A percentile compares a stretch with the other conserved stretches of the same genome.
phyloP scores from a whole-genome alignment of 2,888 invertebrate genomes.

The Cartodere bifasciata region DNA sequence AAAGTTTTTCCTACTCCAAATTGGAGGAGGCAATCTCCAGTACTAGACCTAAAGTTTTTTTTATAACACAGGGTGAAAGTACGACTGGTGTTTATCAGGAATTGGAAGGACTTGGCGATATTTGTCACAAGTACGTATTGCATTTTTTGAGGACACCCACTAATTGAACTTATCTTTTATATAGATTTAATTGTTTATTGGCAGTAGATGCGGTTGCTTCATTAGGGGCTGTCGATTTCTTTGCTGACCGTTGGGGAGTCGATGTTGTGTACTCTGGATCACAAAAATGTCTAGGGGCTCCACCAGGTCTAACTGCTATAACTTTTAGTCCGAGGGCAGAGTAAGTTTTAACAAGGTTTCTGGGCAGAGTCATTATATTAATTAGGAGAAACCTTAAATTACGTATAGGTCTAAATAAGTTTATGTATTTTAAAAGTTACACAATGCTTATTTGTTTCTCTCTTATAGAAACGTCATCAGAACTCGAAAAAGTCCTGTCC shows the following conservation, averaged over 20 bases:
- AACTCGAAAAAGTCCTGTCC: slow-evolving; percentile 40
- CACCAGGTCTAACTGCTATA: slow-evolving; percentile 66
- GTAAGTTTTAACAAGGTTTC: slow-evolving; percentile 33
- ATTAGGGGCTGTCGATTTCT: slow-evolving; percentile 58
- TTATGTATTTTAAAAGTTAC: too few species aligned
- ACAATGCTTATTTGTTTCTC: too few species aligned
- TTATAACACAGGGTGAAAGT: slow-evolving; percentile 79
- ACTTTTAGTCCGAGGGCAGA: slow-evolving; percentile 58
- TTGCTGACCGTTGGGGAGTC: slow-evolving; percentile 56
- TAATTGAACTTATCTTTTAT: too few species aligned
- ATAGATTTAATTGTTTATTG: slow-evolving; percentile 50
- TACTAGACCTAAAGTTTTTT: slow-evolving; percentile 58
- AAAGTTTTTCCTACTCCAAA: slow-evolving; percentile 49
- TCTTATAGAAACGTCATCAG: slow-evolving; percentile 44
- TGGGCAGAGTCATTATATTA: slow-evolving; percentile 2
- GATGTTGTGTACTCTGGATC: slow-evolving; percentile 69
- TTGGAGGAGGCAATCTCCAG: slow-evolving; percentile 52
- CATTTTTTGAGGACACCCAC: too few species aligned
- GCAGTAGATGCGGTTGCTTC: slow-evolving; percentile 69
- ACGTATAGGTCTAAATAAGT: too few species aligned
- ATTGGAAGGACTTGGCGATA: slow-evolving; percentile 59
- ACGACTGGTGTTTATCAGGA: slow-evolving; percentile 76
- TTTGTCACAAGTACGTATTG: slow-evolving; percentile 70
- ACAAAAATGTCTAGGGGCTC: slow-evolving; percentile 66
- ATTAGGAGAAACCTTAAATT: too few species aligned